phyloP scores from a whole-genome alignment of 2,113 vertebrate species.

The Rousettus leschenaultii region DNA sequence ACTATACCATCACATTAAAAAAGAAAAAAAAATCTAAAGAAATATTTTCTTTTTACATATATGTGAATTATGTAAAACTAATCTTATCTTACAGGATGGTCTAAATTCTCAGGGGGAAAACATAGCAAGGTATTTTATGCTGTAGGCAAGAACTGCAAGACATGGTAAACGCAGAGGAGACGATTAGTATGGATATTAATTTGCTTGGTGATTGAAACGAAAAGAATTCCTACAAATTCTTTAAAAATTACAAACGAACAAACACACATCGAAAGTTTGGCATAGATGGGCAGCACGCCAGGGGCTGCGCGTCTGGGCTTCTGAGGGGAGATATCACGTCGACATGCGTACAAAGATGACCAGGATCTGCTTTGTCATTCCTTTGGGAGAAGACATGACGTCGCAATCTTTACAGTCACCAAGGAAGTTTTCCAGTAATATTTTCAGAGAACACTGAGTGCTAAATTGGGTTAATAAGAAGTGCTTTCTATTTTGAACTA shows the following conservation, averaged over 20 bases:
- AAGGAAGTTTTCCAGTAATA: background rate
- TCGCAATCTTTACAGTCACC: background rate
- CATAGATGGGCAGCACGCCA: background rate
- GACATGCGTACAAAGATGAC: background rate
- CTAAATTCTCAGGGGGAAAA: background rate
- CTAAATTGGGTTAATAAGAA: background rate
- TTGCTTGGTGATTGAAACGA: background rate
- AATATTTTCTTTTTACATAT: background rate
- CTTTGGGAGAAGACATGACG: background rate
- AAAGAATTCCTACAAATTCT: background rate
- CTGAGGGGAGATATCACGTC: background rate
- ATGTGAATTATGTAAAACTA: background rate
- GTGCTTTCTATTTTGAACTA: background rate
- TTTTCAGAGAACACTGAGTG: background rate
- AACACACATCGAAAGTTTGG: background rate
- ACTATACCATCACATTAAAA: background rate
- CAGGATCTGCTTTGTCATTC: background rate
- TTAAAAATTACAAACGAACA: conserved; percentile 1
- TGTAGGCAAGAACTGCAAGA: background rate
- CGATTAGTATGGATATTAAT: background rate
- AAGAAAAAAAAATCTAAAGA: background rate
- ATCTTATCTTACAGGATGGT: background rate
- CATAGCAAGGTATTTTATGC: background rate
- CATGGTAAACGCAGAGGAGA: background rate
- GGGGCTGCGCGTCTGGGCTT: background rate